Evolutionary conservation across 1,140 invertebrate genomes (phyloP), one percentile per base, ranked within the genome.

Genomic region (Drosophila funebris): DNA sequence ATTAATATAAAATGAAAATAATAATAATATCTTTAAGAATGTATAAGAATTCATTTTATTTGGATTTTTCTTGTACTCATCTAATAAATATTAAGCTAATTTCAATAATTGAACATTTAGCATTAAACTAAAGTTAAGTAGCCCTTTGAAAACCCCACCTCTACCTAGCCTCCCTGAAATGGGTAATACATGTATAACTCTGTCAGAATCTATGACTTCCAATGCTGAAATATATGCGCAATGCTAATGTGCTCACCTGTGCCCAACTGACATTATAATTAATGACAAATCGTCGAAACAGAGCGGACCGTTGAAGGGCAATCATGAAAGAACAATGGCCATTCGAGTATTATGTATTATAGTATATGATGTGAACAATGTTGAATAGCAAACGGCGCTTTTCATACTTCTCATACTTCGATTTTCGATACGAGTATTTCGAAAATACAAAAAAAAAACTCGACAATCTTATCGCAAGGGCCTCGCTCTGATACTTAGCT

Each of bases 381-480:
- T 33, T 18, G 27, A 46, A 29, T 27, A 14, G n/a, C 18, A 43
- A 48, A 53, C 39, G 48, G 27, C 29, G 50, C 50, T 44, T 54
- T 64, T 43, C 37, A 57, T 44, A 48, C 6, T 48, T 22, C 31
- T 13, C 33, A 1, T 41, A 54, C 48, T 82, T 85, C 83, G 83
- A 85, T 85, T 85, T 85, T 85, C 54, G 50, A 78, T 87, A 84
- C 50, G 11, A n/a, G n/a, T n/a, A n/a, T n/a, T n/a, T n/a, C n/a
- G n/a, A n/a, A n/a, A n/a, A n/a, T n/a, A n/a, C n/a, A n/a, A n/a
- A n/a, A n/a, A n/a, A n/a, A n/a, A n/a, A n/a, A n/a, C n/a, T n/a
- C n/a, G n/a, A n/a, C n/a, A n/a, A n/a, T 41, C 71, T 56, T 69
- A 68, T 73, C 66, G 39, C 9, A 9, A 41, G 36, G 39, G 39